phyloP scores from a whole-genome alignment of 2,888 invertebrate genomes.

The Phengaris arion region DNA sequence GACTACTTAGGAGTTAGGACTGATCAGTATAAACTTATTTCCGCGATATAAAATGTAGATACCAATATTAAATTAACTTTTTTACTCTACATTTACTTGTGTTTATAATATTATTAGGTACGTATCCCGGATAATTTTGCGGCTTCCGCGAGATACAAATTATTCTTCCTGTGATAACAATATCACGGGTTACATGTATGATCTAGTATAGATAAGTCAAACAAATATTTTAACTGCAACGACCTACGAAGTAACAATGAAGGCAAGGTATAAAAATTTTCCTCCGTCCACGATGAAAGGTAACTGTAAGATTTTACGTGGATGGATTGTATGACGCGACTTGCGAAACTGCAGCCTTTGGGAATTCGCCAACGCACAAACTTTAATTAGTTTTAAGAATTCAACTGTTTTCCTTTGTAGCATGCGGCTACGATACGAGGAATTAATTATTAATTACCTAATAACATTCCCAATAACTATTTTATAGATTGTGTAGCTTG shows the following conservation, averaged over 20 bases:
- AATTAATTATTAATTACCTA: neutral
- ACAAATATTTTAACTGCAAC: neutral
- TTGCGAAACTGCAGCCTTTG: neutral
- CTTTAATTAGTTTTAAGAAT: slow-evolving; percentile 27
- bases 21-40: no score
- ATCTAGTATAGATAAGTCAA: no score
- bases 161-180: no score
- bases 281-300: neutral
- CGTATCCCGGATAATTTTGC: no score
- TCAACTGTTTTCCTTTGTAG: neutral
- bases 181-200: no score
- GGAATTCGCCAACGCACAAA: slow-evolving; percentile 23
- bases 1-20: no score
- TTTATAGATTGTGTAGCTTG: no score
- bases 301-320: neutral
- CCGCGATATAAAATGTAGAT: no score
- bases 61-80: no score
- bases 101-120: no score
- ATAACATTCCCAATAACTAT: neutral
- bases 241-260: neutral
- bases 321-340: neutral
- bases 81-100: no score
- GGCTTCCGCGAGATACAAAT: no score
- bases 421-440: neutral
- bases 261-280: neutral